A percentile compares a stretch with the other conserved stretches of the same genome.
Evolutionary conservation across 2,888 invertebrate species (phyloP).

Genomic region (Tribolium freemani): DNA sequence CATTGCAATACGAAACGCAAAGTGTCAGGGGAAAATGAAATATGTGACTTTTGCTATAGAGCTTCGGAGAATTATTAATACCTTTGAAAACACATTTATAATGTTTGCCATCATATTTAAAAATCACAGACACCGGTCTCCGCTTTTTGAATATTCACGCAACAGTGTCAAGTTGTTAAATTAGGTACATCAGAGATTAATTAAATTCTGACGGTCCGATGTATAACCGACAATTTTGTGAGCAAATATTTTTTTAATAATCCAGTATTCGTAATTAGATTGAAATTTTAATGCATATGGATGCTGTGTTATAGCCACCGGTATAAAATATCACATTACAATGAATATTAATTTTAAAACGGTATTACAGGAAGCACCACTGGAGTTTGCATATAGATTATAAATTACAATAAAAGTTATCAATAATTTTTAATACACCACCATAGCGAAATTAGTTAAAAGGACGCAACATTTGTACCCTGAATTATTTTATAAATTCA

Average conservation of each 20-base stretch:
- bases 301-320: conserved; percentile 22
- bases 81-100: conserved; percentile 38
- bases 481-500: background rate
- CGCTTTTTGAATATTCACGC: conserved; percentile 7
- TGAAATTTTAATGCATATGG: conserved; percentile 34
- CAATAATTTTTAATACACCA: conserved; percentile 19
- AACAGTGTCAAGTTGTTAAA: conserved; percentile 5
- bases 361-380: conserved; percentile 25
- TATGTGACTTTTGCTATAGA: conserved; percentile 54
- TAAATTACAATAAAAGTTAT: conserved; percentile 30
- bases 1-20: conserved; percentile 54
- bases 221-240: background rate
- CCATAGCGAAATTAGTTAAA: background rate
- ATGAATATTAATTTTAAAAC: conserved; percentile 34
- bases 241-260: conserved; percentile 24
- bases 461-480: background rate
- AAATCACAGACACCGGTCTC: background rate
- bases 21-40: conserved; percentile 54
- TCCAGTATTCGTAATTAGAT: conserved; percentile 17
- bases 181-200: conserved; percentile 1
- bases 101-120: conserved; percentile 12
- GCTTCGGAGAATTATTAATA: conserved; percentile 39
- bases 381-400: conserved; percentile 31
- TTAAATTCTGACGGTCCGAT: conserved; percentile 12
- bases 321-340: conserved; percentile 31